phyloP scores from a whole-genome alignment of 2,888 invertebrate genomes.

The Alviniconcha strummeri region DNA sequence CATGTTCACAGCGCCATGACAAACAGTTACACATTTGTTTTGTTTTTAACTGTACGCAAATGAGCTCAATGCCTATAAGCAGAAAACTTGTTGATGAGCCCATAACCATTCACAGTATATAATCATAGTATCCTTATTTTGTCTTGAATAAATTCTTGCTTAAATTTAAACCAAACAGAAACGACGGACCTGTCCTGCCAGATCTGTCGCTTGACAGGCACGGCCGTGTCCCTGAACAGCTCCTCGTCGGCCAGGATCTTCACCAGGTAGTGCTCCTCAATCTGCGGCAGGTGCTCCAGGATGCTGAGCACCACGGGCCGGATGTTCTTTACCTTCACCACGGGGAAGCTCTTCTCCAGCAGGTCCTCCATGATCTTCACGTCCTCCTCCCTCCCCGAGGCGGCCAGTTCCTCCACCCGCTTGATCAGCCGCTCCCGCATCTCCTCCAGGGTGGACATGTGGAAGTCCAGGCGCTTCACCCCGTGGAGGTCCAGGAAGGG shows the following conservation, averaged over 20 bases:
- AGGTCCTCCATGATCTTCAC: conserved; percentile 92
- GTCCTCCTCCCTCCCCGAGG: conserved; percentile 70
- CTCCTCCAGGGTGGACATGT: conserved; percentile 81
- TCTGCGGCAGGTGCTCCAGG: conserved; percentile 91
- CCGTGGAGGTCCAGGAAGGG: conserved; percentile 96
- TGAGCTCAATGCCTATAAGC: too few relatives aligned
- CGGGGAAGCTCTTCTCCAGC: conserved; percentile 92
- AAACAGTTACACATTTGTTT: too few relatives aligned
- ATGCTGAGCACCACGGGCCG: conserved; percentile 97
- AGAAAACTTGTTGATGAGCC: too few relatives aligned
- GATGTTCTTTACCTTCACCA: conserved; percentile 89
- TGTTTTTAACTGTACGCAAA: too few relatives aligned
- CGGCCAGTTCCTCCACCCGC: conserved; percentile 58
- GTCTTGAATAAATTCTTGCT: too few relatives aligned
- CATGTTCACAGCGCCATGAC: too few relatives aligned
- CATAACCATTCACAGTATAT: too few relatives aligned
- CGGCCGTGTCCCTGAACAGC: conserved; percentile 93
- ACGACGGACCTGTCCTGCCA: conserved; percentile 86
- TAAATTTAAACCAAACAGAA: too few relatives aligned
- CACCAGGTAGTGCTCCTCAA: conserved; percentile 90
- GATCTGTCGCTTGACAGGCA: conserved; percentile 97
- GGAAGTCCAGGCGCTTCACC: conserved; percentile 93
- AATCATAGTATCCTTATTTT: too few relatives aligned
- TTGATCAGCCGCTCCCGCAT: conserved; percentile 65
- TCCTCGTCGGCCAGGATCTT: conserved; percentile 78